Conservation (phyloP, 2,797 vertebrate genomes). For the Graptemys geographica region DNA sequence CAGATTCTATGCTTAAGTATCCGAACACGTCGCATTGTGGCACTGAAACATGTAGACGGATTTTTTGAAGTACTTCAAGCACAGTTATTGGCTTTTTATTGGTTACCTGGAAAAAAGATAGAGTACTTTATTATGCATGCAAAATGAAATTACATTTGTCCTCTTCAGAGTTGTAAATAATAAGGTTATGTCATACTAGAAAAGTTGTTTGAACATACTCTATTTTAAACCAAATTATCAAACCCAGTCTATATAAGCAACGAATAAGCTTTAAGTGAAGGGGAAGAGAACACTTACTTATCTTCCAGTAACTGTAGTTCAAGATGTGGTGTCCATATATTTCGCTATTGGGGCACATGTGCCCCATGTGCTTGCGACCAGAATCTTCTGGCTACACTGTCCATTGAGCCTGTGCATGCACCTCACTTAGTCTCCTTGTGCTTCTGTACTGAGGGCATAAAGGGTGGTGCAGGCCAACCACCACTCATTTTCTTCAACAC, state of each 20-base stretch:
- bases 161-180: not conserved
- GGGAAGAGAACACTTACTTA: not conserved
- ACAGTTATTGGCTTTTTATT: conserved; percentile 91
- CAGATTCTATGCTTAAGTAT: conserved; percentile 94
- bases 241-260: rapidly evolving
- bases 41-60: conserved; percentile 93
- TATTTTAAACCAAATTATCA: not conserved
- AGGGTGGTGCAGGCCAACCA: not conserved
- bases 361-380: not conserved
- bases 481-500: not conserved
- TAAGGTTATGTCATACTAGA: not conserved
- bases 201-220: not conserved
- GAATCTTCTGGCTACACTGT: not conserved
- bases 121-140: not conserved
- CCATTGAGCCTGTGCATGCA: not conserved
- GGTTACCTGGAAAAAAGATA: conserved; percentile 85
- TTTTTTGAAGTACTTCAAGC: conserved; percentile 90
- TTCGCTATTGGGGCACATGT: not conserved
- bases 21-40: conserved; percentile 98
- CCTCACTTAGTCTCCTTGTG: not conserved
- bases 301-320: not conserved
- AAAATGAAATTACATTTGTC: not conserved
- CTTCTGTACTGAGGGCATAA: not conserved
- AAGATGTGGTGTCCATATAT: not conserved
- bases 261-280: not conserved